Evolutionary conservation across 2,113 vertebrate species (phyloP).

Genomic region (Silurus asotus): DNA sequence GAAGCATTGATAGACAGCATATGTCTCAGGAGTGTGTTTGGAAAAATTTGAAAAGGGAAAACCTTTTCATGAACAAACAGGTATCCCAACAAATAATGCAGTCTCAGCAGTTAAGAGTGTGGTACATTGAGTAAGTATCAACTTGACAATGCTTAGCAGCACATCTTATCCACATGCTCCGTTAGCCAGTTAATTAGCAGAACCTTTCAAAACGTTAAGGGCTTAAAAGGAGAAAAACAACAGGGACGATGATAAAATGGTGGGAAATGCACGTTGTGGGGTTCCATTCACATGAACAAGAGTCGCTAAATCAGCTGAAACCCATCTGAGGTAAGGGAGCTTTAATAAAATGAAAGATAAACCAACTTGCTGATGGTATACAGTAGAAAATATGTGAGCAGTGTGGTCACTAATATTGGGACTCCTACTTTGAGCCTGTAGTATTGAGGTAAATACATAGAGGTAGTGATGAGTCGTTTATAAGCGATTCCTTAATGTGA

Average conservation of each 20-base stretch:
- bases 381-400: neutral
- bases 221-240: neutral
- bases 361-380: neutral
- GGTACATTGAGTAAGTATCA: constrained; percentile 14
- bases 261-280: neutral
- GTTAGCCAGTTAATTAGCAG: constrained; percentile 24
- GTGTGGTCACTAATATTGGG: neutral
- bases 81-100: constrained; percentile 17
- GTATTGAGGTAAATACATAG: neutral
- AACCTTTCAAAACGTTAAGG: neutral
- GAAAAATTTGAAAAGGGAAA: neutral
- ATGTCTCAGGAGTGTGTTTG: neutral
- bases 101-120: constrained; percentile 11
- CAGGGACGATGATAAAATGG: constrained; percentile 4
- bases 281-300: neutral
- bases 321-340: neutral
- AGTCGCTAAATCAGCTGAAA: neutral
- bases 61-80: neutral
- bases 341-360: neutral
- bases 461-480: too few relatives aligned
- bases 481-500: too few relatives aligned
- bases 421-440: neutral
- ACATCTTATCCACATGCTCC: constrained; percentile 10
- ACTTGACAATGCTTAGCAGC: constrained; percentile 11
- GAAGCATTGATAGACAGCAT: neutral